Evolutionary conservation across 2,888 invertebrate species (phyloP), one percentile per base, ranked within the genome.

Genomic region (Lamellibrachia columna): DNA sequence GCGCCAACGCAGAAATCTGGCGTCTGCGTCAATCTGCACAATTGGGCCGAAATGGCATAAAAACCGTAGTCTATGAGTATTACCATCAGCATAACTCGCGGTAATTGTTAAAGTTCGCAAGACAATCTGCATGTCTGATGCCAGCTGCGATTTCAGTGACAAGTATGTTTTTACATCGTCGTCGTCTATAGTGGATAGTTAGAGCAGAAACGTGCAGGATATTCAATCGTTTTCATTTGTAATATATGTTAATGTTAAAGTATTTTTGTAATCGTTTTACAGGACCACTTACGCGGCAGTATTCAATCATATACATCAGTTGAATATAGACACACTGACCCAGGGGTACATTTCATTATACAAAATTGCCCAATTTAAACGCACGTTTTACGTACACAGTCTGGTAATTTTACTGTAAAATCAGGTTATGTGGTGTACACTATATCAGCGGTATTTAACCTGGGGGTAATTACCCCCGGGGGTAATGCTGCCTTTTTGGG

Each of bases 61-160:
- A 75, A 75, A 75, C 75, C 75, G 75, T 75, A 75, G 75, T 75
- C 75, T 75, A 75, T 75, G 75, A 75, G 75, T 75, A 75, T 75
- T 75, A 75, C 75, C 75, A 75, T 75, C 75, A 75, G 75, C 22
- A 75, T 75, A 75, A 75, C 75, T 75, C 75, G 15, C 75, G 75
- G 75, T 75, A 75, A 75, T 75, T 75, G 75, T 75, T 75, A 75
- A 75, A 75, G 75, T 75, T 75, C 75, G 75, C 75, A 75, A 75
- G 75, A 75, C 75, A 75, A 75, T 75, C 75, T 75, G 75, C 75
- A 22, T 75, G 75, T 22, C 75, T n/a, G 75, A 75, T 75, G 75
- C 75, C 75, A 75, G 75, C 75, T 75, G 75, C 75, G 22, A 75
- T 75, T 75, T 75, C 75, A n/a, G 75, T 75, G 75, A 75, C 11